Conservation (phyloP, 2,888 invertebrate species). For the Plebejus argus region DNA sequence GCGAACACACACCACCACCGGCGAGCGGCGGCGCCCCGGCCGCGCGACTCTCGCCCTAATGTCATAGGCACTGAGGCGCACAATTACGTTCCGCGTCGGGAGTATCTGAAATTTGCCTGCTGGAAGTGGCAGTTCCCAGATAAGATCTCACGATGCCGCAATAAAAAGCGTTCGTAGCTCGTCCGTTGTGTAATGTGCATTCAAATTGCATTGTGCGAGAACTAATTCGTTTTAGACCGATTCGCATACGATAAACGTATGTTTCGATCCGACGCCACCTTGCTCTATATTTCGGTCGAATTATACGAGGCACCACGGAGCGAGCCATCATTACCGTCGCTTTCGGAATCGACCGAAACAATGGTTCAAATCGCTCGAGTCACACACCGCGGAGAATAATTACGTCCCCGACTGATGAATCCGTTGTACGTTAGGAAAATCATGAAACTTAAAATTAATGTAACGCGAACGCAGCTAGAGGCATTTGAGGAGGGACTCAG, state of each 20-base stretch:
- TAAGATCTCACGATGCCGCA: conserved; percentile 81
- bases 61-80: conserved; percentile 60
- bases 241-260: conserved; percentile 80
- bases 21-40: conserved; percentile 42
- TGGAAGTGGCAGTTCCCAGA: conserved; percentile 80
- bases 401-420: conserved; percentile 37
- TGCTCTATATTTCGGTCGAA: conserved; percentile 32
- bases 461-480: conserved; percentile 65
- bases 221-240: conserved; percentile 80
- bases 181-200: conserved; percentile 81
- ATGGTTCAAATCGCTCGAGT: conserved; percentile 1
- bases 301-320: not conserved
- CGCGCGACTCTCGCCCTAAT: conserved; percentile 57
- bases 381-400: conserved; percentile 27
- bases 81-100: conserved; percentile 52
- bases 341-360: conserved; percentile 3
- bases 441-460: conserved; percentile 50
- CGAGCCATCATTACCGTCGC: not conserved
- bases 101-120: conserved; percentile 78
- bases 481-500: conserved; percentile 69
- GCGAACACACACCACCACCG: conserved; percentile 60
- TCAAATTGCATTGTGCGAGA: conserved; percentile 82
- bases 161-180: conserved; percentile 79
- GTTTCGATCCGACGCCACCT: conserved; percentile 59
- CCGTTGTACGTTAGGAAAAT: conserved; percentile 36